Conservation (phyloP, 2,888 invertebrate genomes). For the Nycteola revayana region DNA sequence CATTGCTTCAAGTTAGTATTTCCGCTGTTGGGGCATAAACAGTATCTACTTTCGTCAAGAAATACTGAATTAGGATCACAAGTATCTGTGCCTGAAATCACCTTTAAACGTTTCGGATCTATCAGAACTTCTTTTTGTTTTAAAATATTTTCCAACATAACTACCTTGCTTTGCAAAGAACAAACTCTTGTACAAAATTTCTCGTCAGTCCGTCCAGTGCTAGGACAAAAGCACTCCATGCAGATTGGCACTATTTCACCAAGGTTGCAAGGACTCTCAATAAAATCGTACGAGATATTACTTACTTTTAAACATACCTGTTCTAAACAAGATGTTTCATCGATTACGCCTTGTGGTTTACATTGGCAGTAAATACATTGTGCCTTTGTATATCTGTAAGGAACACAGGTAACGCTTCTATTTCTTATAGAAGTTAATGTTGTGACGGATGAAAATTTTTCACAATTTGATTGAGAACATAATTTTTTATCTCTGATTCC, state of each 20-base stretch:
- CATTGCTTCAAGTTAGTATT: slow-evolving; percentile 49
- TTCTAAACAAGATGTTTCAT: slow-evolving; percentile 56
- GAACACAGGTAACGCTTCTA: slow-evolving; percentile 37
- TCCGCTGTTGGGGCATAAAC: slow-evolving; percentile 58
- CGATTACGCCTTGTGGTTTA: slow-evolving; percentile 42
- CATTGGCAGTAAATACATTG: slow-evolving; percentile 67
- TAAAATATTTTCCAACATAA: slow-evolving; percentile 51
- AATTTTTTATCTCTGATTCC: slow-evolving; percentile 42
- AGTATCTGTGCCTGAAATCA: slow-evolving; percentile 22
- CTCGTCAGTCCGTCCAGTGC: slow-evolving; percentile 39
- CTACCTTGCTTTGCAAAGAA: slow-evolving; percentile 49
- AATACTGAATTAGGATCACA: slow-evolving; percentile 57
- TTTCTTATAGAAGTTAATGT: slow-evolving; percentile 34
- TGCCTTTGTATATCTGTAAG: slow-evolving; percentile 51
- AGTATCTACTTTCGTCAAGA: slow-evolving; percentile 50
- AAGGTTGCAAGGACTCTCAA: slow-evolving; percentile 43
- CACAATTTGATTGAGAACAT: slow-evolving; percentile 48
- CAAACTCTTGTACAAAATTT: slow-evolving; percentile 60
- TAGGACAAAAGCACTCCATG: slow-evolving; percentile 61
- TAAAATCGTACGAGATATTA: slow-evolving; percentile 35
- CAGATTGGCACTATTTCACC: slow-evolving; percentile 63
- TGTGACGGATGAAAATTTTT: slow-evolving; percentile 17
- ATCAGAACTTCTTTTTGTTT: slow-evolving; percentile 42
- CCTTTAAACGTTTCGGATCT: slow-evolving; percentile 40
- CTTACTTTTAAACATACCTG: slow-evolving; percentile 49